phyloP scores from a whole-genome alignment of 2,797 vertebrate species.

The Tinamus major region DNA sequence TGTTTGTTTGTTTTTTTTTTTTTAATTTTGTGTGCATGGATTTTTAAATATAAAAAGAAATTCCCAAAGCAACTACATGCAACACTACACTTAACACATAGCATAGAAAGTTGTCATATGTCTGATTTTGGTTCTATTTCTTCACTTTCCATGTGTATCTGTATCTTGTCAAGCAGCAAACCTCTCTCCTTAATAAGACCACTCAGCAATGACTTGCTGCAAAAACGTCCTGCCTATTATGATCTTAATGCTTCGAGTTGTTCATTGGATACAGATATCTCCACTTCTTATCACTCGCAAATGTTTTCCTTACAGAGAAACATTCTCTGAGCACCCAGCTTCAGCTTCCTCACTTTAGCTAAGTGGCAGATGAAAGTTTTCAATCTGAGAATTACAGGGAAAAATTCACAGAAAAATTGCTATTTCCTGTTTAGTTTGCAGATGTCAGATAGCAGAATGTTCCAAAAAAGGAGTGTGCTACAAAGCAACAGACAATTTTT shows the following conservation, averaged over 20 bases:
- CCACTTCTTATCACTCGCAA: neutral
- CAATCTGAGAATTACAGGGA: neutral
- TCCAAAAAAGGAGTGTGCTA: too few species aligned
- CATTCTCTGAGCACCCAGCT: neutral
- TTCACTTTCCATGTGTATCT: neutral
- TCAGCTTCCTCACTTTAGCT: neutral
- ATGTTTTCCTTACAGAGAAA: neutral
- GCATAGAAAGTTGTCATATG: neutral
- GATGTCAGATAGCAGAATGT: neutral
- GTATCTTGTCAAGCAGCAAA: neutral
- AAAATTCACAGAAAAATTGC: neutral
- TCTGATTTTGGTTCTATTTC: neutral
- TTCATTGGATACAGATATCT: neutral
- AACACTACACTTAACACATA: neutral
- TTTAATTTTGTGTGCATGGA: too few species aligned
- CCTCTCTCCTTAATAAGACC: neutral
- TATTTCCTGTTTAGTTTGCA: neutral
- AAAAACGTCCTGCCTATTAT: slow-evolving; percentile 1
- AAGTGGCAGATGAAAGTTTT: neutral
- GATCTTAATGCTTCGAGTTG: neutral
- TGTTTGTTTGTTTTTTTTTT: too few species aligned
- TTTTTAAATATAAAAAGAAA: slow-evolving; percentile 8
- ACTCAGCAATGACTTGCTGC: neutral
- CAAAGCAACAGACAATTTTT: neutral
- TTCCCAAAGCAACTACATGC: neutral